Conservation (phyloP, 2,797 vertebrate genomes). For the Eulemur coronatus region DNA sequence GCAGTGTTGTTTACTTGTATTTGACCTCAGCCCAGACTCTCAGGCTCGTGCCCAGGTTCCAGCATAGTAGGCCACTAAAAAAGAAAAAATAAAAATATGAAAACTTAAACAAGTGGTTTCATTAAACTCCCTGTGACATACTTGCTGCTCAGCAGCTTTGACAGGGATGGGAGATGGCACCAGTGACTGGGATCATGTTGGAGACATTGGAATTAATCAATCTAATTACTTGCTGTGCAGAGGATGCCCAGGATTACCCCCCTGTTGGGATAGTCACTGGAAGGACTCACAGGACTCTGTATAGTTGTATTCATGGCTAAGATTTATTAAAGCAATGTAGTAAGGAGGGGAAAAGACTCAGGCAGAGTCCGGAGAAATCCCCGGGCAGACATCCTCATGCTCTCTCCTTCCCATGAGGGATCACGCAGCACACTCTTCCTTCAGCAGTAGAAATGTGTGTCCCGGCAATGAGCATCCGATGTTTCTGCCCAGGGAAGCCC, state of each 20-base stretch:
- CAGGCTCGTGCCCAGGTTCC: background rate
- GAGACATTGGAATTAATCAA: background rate
- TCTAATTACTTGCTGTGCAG: background rate
- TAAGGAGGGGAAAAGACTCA: background rate
- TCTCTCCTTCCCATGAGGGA: background rate
- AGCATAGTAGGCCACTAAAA: background rate
- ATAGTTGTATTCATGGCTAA: background rate
- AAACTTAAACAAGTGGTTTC: background rate
- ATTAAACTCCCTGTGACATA: background rate
- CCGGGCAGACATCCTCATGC: too few species aligned
- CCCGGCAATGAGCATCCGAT: background rate
- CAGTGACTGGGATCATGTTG: background rate
- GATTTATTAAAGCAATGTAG: background rate
- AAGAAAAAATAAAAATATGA: background rate
- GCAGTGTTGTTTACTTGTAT: background rate
- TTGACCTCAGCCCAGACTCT: background rate
- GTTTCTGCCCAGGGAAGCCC: background rate
- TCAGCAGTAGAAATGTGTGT: too few species aligned
- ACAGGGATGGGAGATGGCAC: background rate
- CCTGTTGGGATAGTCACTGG: background rate
- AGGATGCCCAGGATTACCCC: background rate
- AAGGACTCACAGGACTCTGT: background rate
- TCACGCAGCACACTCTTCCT: background rate
- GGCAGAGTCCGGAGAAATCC: too few species aligned
- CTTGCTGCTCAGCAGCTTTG: background rate